Evolutionary conservation across 2,113 vertebrate genomes (phyloP).

Genomic region (Lonchura striata): DNA sequence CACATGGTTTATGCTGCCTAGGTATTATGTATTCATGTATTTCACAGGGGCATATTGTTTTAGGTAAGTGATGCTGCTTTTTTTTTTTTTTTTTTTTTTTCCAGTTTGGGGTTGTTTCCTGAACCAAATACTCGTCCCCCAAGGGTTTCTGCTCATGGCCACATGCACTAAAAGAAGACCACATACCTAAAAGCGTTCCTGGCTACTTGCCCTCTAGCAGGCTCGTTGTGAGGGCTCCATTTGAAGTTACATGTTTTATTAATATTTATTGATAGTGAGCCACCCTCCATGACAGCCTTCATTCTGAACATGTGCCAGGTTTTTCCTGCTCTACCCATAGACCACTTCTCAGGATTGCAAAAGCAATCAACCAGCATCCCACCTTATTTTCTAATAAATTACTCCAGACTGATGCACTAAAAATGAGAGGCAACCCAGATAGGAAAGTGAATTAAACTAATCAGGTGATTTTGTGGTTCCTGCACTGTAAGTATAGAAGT

Average conservation of each 20-base stretch:
- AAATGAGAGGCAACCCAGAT: background rate
- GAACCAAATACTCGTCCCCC: background rate
- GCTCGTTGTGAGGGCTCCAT: background rate
- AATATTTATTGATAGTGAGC: background rate
- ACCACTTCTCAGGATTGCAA: background rate
- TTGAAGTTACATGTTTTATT: background rate
- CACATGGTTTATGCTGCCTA: conserved; percentile 5
- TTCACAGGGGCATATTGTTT: conserved; percentile 19
- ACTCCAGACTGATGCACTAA: background rate
- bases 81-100: background rate
- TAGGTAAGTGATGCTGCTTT: background rate
- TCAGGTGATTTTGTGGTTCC: background rate
- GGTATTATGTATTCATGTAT: background rate
- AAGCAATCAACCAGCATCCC: background rate
- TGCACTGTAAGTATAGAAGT: background rate
- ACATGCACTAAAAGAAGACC: background rate
- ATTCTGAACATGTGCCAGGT: background rate
- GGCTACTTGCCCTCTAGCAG: background rate
- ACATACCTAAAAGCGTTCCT: background rate
- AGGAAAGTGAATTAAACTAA: background rate
- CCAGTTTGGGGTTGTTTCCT: background rate
- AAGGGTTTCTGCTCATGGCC: background rate
- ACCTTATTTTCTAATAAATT: background rate
- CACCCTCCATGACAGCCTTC: background rate
- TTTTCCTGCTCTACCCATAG: background rate